Percentiles rank a stretch among this genome's conserved stretches.
Conservation (phyloP, 2,888 invertebrate species). For the Linyphia triangularis region DNA sequence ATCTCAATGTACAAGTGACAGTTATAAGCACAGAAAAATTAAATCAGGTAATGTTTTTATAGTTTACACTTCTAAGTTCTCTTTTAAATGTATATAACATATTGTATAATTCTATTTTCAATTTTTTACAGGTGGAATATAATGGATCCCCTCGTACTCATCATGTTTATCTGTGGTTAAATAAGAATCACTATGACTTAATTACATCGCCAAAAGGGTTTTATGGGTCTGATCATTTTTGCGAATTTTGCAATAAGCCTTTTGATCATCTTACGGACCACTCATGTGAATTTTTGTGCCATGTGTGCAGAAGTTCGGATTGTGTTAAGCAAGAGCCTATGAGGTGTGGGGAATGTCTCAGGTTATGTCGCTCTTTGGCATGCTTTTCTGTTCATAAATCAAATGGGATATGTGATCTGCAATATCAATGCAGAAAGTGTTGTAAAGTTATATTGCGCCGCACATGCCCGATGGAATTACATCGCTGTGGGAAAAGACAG, state of each 20-base stretch:
- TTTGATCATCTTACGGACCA: background rate
- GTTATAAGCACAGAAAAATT: background rate
- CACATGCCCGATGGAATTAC: background rate
- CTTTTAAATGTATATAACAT: background rate
- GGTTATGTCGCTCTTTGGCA: background rate
- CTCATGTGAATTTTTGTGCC: background rate
- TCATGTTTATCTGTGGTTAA: background rate
- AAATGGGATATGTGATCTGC: background rate
- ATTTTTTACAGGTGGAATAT: background rate
- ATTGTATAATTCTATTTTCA: background rate
- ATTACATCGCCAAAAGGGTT: background rate
- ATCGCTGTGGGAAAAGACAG: background rate
- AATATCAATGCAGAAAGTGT: constrained; percentile 13
- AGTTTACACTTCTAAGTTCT: background rate
- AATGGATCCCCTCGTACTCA: background rate
- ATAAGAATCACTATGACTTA: background rate
- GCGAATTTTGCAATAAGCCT: background rate
- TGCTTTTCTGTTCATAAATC: background rate
- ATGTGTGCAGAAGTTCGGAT: background rate
- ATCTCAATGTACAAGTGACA: background rate
- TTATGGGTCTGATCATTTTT: background rate
- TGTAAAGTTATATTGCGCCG: background rate
- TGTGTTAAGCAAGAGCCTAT: background rate
- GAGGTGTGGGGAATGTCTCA: background rate
- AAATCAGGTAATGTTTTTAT: background rate